phyloP scores from a whole-genome alignment of 2,113 vertebrate genomes.

The Passer domesticus region DNA sequence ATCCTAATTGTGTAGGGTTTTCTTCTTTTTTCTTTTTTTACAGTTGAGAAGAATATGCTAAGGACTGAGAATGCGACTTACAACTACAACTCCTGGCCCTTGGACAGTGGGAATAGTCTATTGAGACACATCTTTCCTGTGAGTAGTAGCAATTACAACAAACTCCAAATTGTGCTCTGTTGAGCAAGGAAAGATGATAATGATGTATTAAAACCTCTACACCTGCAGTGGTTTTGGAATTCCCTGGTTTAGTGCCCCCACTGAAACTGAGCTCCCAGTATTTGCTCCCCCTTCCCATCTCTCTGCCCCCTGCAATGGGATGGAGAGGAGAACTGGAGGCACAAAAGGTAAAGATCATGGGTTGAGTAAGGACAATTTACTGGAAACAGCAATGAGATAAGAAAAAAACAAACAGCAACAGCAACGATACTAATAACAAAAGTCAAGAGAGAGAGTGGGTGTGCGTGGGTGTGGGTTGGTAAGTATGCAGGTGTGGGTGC shows the following conservation, averaged over 20 bases:
- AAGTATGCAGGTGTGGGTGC: too few relatives aligned
- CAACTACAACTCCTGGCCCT: background rate
- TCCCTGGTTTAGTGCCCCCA: background rate
- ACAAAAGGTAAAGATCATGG: background rate
- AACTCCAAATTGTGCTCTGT: background rate
- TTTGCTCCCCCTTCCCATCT: background rate
- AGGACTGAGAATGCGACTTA: background rate
- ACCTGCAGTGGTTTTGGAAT: background rate
- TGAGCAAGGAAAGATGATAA: background rate
- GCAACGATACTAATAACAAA: background rate
- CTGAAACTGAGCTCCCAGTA: background rate
- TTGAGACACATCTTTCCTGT: background rate
- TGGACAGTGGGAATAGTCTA: background rate
- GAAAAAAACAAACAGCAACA: background rate
- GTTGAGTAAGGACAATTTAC: background rate
- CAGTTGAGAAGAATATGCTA: background rate
- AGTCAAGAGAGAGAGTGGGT: rapidly evolving
- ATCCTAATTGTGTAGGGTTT: background rate
- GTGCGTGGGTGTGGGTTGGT: too few relatives aligned
- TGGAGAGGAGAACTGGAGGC: background rate
- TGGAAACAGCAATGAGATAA: background rate
- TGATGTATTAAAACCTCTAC: background rate
- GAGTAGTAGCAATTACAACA: background rate
- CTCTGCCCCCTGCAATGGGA: background rate
- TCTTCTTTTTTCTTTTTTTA: background rate